phyloP scores from a whole-genome alignment of 2,113 vertebrate species.

The Lates calcarifer region DNA sequence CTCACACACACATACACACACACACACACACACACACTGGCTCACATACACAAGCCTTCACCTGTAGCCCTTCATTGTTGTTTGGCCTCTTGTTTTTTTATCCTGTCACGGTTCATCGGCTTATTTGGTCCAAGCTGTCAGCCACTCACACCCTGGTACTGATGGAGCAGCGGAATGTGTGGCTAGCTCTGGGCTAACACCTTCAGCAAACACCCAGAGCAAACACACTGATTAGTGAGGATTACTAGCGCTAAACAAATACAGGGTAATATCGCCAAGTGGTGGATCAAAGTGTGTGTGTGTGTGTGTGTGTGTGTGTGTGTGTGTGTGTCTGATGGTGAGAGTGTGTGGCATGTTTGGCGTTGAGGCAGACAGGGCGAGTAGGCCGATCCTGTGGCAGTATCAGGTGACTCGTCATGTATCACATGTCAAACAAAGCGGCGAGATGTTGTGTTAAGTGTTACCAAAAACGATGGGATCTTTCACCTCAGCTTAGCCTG shows the following conservation, averaged over 20 bases:
- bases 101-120: constrained; percentile 45
- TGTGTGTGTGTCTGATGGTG: background rate
- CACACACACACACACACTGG: constrained; percentile 32
- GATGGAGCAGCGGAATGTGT: constrained; percentile 70
- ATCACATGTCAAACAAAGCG: constrained; percentile 37
- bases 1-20: constrained; percentile 40
- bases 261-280: constrained; percentile 46
- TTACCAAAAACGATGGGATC: constrained; percentile 12
- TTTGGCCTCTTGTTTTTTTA: constrained; percentile 26
- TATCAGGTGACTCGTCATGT: constrained; percentile 27
- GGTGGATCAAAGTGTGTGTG: constrained; percentile 23
- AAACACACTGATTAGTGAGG: constrained; percentile 80
- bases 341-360: background rate
- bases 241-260: constrained; percentile 79
- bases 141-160: constrained; percentile 31
- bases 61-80: constrained; percentile 58
- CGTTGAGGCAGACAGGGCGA: background rate
- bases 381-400: background rate
- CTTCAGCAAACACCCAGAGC: constrained; percentile 78
- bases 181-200: constrained; percentile 68
- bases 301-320: background rate
- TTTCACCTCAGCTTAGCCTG: background rate
- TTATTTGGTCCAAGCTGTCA: constrained; percentile 55
- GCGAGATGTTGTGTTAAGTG: constrained; percentile 24
- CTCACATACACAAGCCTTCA: constrained; percentile 33